Base-by-base conservation (phyloP, 2,113 vertebrate genomes). In the Ornithorhynchus anatinus region DNA sequence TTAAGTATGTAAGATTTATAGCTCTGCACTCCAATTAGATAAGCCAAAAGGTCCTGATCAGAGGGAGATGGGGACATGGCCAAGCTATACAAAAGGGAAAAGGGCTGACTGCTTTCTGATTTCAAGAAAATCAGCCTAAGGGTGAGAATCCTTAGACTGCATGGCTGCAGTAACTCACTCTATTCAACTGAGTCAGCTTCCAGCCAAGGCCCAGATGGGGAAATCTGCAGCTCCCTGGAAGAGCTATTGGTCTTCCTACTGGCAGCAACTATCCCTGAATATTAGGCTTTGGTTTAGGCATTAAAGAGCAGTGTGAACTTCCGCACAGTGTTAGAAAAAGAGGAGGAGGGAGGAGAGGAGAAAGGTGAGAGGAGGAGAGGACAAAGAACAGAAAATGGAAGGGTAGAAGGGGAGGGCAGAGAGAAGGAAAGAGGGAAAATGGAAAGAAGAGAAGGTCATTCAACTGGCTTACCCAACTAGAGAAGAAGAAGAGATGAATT, bases 1-100 rank as follows among this genome's bases (percentile, higher is more conserved):
- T 58, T 83, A 81, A 75, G 6, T 16, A 66, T 3, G 1, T 37
- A 0, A 44, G 69, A 81, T 88, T 87, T 89, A 81, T 54, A 72
- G 69, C 48, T 10, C 6, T 2, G 22, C 48, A 7, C 16, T 72
- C 39, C 77, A 57, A 7, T 72, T 81, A 79, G 10, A 25, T 10
- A 2, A 11, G 50, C 76, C 61, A 40, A 56, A 65, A 60, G 22
- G 39, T 75, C 31, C 25, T 23, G 60, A 63, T 25, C 1, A 0
- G 12, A 12, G 14, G n/a, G 14, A 82, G 29, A 45, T 19, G 72
- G 70, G 59, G 73, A 57, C 1, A 5, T 1, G 0, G 63, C 45
- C 53, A 67, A 54, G 40, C 42, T 60, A 20, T 25, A 69, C 38
- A 51, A 58, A 4, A 31, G 59, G 59, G 48, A 51, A 16, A 64